These are phyloP conservation scores for Coreoperca whiteheadi DNA, from an alignment of 2,113 vertebrate species.

Conservation along the genomic window DNA sequence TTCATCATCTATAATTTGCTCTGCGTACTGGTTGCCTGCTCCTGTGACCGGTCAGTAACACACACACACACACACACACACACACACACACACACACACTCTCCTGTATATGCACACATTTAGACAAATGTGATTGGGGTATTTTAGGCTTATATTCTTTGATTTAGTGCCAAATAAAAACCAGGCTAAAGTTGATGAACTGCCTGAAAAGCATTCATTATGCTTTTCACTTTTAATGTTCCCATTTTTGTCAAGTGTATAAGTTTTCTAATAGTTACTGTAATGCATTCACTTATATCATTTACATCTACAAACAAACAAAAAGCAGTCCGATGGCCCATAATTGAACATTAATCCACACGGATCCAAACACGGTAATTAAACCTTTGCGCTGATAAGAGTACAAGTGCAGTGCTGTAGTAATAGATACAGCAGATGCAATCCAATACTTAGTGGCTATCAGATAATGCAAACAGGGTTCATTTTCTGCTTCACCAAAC, in stretches of 20 bases:
- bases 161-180: neutral
- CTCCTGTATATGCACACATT: neutral
- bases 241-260: neutral
- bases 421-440: conserved; percentile 39
- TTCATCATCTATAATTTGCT: conserved; percentile 91
- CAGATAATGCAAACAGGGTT: conserved; percentile 56
- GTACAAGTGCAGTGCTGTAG: neutral
- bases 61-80: conserved; percentile 17
- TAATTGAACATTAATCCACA: conserved; percentile 19
- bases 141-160: neutral
- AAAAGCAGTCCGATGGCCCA: neutral
- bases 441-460: conserved; percentile 42
- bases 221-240: neutral
- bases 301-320: conserved; percentile 18
- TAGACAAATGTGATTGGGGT: neutral
- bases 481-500: conserved; percentile 66
- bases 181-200: neutral
- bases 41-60: conserved; percentile 88
- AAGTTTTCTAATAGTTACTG: neutral
- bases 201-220: neutral
- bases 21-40: conserved; percentile 88
- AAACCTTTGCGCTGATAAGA: conserved; percentile 21
- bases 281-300: neutral
- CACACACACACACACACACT: neutral
- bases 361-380: conserved; percentile 38